Evolutionary conservation across 2,113 vertebrate species (phyloP), one percentile per base, ranked within the genome.

Genomic region (Pterocles gutturalis): DNA sequence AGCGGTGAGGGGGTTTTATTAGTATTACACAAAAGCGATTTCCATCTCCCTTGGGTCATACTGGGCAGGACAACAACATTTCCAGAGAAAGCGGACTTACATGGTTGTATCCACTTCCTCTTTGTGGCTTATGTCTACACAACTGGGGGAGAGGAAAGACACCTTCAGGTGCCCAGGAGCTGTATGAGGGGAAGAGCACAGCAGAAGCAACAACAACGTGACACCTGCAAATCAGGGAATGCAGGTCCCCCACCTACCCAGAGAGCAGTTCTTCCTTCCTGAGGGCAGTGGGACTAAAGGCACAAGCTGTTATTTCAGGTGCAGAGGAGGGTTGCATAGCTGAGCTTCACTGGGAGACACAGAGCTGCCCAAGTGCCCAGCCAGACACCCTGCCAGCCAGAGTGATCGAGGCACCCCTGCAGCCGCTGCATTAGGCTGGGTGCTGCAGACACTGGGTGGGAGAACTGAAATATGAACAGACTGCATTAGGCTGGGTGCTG

Each of bases 361-460:
- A 10, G 26, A 70, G 46, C 34, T 51, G 45, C 43, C 29, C 0
- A 0, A 2, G 22, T 25, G 11, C 36, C n/a, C 51, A 81, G 69
- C 18, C 67, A 41, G 55, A 16, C 2, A 11, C 21, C 9, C 8
- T 38, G 11, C 38, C 57, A 57, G 73, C 31, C 78, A 62, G 53
- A 49, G 46, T 22, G 8, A 7, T 4, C 1, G 0, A 38, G 41
- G 41, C 7, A 5, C 11, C 13, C 24, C 45, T 24, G 36, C 49
- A 34, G 51, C 65, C 2, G 1, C 22, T 0, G 0, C n/a, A n/a
- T 14, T 28, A 22, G 38, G 70, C n/a, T 26, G 41, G 5, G 16
- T 12, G 33, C 2, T 12, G 41, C 3, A 3, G 49, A 65, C 13
- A 4, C n/a, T 0, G 17, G 29, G 20, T 28, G 55, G 26, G 58